A percentile compares a stretch with the other conserved stretches of the same genome.
These are phyloP conservation scores for Atherinosoma microstoma DNA, from an alignment of 2,797 vertebrate genomes.

Conservation along the genomic window DNA sequence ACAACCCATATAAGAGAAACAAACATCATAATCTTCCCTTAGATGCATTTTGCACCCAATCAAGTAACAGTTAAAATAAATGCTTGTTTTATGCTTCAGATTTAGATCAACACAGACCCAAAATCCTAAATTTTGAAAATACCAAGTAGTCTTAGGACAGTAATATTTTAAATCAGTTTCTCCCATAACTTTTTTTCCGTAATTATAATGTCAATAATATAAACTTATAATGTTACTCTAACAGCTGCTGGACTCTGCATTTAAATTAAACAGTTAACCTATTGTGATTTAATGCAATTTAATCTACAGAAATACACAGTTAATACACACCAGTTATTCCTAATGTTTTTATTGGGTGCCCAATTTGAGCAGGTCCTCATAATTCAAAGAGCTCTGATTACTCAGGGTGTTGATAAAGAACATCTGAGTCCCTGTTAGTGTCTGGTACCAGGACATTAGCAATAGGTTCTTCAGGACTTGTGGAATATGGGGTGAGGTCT, in stretches of 20 bases:
- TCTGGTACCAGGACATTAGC: no score
- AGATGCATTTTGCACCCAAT: slow-evolving; percentile 6
- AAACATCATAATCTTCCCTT: slow-evolving; percentile 56
- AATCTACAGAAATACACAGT: neutral
- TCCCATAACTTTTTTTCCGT: neutral
- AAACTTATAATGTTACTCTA: neutral
- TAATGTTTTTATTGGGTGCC: no score
- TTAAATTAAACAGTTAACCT: neutral
- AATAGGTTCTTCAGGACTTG: neutral
- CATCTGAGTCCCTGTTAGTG: no score
- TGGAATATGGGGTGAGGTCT: neutral
- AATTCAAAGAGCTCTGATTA: neutral
- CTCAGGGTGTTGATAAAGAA: neutral
- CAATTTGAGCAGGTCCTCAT: no score
- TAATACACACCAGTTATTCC: neutral
- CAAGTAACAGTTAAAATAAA: slow-evolving; percentile 11
- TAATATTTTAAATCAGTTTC: neutral
- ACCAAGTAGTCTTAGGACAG: neutral
- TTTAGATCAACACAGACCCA: neutral
- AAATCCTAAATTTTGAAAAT: neutral
- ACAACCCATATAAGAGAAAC: slow-evolving; percentile 32
- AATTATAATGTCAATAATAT: neutral
- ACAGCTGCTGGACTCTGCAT: neutral
- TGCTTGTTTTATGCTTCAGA: neutral
- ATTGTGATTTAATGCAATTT: neutral